A percentile compares a stretch with the other conserved stretches of the same genome.
phyloP scores from a whole-genome alignment of 2,113 vertebrate genomes.

The Mesitornis unicolor region DNA sequence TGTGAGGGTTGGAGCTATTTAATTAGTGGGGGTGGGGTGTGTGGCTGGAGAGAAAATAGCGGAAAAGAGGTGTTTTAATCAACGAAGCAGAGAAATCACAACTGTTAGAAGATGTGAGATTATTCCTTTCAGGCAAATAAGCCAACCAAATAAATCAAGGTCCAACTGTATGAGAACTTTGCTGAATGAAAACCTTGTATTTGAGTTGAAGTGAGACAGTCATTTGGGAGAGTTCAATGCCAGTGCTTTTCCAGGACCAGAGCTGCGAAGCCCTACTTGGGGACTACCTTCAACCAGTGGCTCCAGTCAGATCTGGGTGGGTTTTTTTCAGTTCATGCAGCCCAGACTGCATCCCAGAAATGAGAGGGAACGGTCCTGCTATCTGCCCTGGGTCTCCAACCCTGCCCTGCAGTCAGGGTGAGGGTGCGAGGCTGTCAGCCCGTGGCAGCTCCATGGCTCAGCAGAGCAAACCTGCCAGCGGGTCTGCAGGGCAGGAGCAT shows the following conservation, averaged over 20 bases:
- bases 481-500: background rate
- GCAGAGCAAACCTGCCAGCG: background rate
- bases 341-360: background rate
- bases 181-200: slow-evolving; percentile 6
- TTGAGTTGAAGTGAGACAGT: slow-evolving; percentile 9
- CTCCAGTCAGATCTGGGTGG: background rate
- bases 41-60: slow-evolving; percentile 43
- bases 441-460: fast-evolving
- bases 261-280: background rate
- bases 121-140: slow-evolving; percentile 54
- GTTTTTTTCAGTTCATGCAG: background rate
- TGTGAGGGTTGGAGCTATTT: slow-evolving; percentile 59
- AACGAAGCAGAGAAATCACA: slow-evolving; percentile 61
- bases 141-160: slow-evolving; percentile 31
- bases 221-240: background rate
- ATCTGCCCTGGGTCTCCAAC: background rate
- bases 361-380: background rate
- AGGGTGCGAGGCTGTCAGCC: fast-evolving
- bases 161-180: slow-evolving; percentile 44
- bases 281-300: background rate
- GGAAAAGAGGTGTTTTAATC: slow-evolving; percentile 55
- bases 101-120: slow-evolving; percentile 32
- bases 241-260: background rate
- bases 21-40: slow-evolving; percentile 61
- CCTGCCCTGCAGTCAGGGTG: background rate